Evolutionary conservation across 2,797 vertebrate genomes (phyloP), one percentile per base, ranked within the genome.

Genomic region (Melanotaenia boesemani): DNA sequence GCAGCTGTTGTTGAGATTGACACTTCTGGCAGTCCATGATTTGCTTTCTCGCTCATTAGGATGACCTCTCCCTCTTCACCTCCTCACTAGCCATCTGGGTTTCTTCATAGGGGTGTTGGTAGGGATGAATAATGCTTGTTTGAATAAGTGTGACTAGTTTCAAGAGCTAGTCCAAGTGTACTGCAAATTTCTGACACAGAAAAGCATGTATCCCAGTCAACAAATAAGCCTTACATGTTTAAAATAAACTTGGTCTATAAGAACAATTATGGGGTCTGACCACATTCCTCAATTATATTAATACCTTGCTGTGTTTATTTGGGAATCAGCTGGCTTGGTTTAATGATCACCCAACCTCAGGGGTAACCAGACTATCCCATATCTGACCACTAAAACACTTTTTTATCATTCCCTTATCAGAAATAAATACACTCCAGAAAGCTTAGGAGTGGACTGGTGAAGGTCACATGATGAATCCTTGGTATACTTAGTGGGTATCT

Each of bases 1-100:
- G 88, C 92, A 92, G 88, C 89, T 92, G 88, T 89, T 91, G 86
- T 85, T 80, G 69, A 86, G 90, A 89, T 70, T 86, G 89, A 89
- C 86, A 90, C 67, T 69, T 72, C 76, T 81, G 56, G 68, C 80
- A 77, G 87, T 80, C 86, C 80, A 69, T 81, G 74, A 86, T 87
- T 84, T 80, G 71, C 60, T 71, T 62, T 86, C 77, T 78, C 52
- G 4, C 70, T 86, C 86, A 88, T 87, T 88, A 85, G 56, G 72
- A 73, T 69, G 74, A 68, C 58, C 44, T 72, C 58, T 66, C 76
- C 67, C 64, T 63, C 64, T 22, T 70, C 77, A 74, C 62, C 73
- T 85, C 67, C 78, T 81, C 88, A 86, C 76, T 77, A 36, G 70
- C 91, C 92, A 92, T 90, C 90, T 95, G 92, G 88, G 85, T 73